Evolutionary conservation across 1,140 invertebrate genomes (phyloP).

Genomic region (Papilio dardanus): DNA sequence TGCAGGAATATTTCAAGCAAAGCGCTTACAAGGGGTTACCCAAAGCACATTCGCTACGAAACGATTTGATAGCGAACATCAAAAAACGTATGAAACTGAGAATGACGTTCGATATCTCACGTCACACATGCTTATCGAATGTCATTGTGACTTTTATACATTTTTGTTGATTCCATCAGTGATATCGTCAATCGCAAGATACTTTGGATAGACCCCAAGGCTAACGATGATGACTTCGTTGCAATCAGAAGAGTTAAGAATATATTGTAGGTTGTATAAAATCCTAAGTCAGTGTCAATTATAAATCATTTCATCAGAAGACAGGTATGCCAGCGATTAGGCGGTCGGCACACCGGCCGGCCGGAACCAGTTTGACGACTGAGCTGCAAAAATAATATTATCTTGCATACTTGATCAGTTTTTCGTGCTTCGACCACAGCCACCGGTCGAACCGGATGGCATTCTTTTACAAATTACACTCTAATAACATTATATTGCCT

Average conservation of each 20-base stretch:
- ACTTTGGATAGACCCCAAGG: no score
- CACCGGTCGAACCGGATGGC: slow-evolving; percentile 29
- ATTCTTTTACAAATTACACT: slow-evolving; percentile 32
- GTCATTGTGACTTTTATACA: no score
- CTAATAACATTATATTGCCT: slow-evolving; percentile 28
- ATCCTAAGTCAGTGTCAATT: slow-evolving; percentile 13
- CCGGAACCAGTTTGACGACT: slow-evolving; percentile 32
- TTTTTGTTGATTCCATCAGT: no score
- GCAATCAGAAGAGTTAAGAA: neutral
- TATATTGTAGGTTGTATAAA: neutral
- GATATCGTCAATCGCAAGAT: no score
- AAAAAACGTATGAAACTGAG: no score
- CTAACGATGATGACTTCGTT: slow-evolving; percentile 1
- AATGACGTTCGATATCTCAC: no score
- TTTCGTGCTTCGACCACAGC: slow-evolving; percentile 25
- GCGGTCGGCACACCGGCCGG: slow-evolving; percentile 18
- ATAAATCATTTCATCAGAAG: slow-evolving; percentile 4
- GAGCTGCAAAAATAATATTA: slow-evolving; percentile 33
- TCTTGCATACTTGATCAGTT: slow-evolving; percentile 36
- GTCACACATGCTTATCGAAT: no score
- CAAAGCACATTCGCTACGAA: no score
- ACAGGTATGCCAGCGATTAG: slow-evolving; percentile 28
- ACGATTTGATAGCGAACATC: no score
- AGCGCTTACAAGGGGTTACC: neutral
- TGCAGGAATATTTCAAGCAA: neutral